Conservation (phyloP, 2,888 invertebrate species). For the Rapana venosa region DNA sequence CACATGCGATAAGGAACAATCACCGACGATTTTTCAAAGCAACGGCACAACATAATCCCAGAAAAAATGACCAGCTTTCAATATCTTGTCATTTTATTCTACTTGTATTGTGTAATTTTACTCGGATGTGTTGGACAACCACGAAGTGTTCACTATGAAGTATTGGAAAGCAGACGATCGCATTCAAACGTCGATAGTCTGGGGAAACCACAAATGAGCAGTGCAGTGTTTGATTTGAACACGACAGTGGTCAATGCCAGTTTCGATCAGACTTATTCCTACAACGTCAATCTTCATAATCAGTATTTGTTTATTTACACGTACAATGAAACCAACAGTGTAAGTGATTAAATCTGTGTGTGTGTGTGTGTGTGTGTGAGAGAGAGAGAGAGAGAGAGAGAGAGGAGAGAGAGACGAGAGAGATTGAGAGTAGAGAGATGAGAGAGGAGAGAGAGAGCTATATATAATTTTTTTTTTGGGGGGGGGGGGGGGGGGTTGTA, state of each 20-base stretch:
- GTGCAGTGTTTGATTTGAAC: slow-evolving; percentile 26
- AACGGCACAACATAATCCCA: neutral
- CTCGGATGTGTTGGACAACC: neutral
- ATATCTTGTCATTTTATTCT: neutral
- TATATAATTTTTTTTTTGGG: too few species aligned
- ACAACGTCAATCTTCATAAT: slow-evolving; percentile 34
- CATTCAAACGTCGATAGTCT: too few species aligned
- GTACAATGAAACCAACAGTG: slow-evolving; percentile 49
- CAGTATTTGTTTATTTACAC: slow-evolving; percentile 53
- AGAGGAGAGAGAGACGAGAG: too few species aligned
- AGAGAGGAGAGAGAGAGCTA: too few species aligned
- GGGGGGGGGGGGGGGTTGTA: too few species aligned
- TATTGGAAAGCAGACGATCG: neutral
- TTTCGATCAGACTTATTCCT: slow-evolving; percentile 33
- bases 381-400: too few species aligned
- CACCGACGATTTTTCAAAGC: neutral
- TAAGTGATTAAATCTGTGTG: neutral
- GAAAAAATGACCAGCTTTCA: neutral
- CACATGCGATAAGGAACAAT: neutral
- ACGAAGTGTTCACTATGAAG: neutral
- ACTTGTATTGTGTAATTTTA: neutral
- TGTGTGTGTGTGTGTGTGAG: too few species aligned
- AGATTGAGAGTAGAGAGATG: too few species aligned
- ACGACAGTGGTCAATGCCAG: slow-evolving; percentile 41
- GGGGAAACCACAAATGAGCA: neutral